Conservation (phyloP, 2,797 vertebrate genomes). For the Tachyglossus aculeatus region DNA sequence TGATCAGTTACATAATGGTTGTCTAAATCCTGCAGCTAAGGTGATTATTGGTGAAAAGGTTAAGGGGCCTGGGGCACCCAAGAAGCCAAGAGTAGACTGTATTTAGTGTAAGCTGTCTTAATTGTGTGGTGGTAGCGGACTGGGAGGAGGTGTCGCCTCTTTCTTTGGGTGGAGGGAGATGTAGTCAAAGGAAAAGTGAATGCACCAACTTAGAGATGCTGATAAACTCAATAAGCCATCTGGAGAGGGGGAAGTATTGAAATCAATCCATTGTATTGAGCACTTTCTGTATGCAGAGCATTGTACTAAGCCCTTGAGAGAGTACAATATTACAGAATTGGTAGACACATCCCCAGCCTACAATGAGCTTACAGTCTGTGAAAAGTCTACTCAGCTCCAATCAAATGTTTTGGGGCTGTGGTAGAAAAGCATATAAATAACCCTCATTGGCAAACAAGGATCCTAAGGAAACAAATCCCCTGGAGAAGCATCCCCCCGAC, state of each 20-base stretch:
- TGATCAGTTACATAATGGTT: constrained; percentile 66
- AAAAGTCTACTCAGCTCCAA: accelerated
- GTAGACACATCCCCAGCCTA: no score
- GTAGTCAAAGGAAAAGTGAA: not conserved
- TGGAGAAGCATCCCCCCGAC: no score
- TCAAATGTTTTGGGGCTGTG: not conserved
- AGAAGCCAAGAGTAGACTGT: constrained; percentile 37
- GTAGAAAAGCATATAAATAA: no score
- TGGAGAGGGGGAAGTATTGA: not conserved
- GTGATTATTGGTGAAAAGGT: constrained; percentile 70
- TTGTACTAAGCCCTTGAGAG: no score
- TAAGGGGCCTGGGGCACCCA: constrained; percentile 58
- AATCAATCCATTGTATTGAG: no score
- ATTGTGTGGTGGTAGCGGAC: not conserved
- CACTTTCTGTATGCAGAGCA: no score
- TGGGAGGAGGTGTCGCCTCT: no score
- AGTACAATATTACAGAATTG: no score
- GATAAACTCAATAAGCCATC: not conserved
- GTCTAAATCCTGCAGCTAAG: constrained; percentile 63
- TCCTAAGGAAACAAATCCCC: no score
- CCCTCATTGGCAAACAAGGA: no score
- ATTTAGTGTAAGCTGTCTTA: constrained; percentile 44
- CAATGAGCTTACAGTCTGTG: no score
- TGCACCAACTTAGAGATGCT: not conserved
- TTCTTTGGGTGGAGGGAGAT: not conserved